These are phyloP conservation scores for Dolichoris vasculosae DNA, from an alignment of 1,140 invertebrate species.

Conservation along the genomic window DNA sequence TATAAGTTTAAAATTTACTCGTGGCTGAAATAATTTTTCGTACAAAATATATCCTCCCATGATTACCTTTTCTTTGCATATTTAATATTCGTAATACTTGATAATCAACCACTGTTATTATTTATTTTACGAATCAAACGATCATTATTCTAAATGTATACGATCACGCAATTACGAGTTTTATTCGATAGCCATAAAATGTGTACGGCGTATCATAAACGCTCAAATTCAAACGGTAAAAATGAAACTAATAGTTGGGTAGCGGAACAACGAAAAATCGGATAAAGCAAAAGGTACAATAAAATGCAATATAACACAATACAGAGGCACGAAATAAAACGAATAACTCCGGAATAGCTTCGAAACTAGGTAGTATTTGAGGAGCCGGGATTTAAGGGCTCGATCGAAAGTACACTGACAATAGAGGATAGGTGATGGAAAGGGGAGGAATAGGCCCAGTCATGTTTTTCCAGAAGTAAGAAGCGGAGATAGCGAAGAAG, in stretches of 20 bases:
- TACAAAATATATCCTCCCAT: too few species aligned
- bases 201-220: not conserved
- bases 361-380: not conserved
- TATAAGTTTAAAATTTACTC: too few species aligned
- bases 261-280: not conserved
- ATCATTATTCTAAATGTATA: not conserved
- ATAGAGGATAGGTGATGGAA: too few species aligned
- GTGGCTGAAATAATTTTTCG: too few species aligned
- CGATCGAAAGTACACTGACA: not conserved
- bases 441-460: not conserved
- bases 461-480: not conserved
- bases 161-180: too few species aligned
- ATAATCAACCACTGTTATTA: not conserved
- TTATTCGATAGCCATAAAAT: not conserved
- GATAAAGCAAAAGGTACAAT: not conserved
- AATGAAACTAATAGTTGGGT: not conserved
- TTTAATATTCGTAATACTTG: not conserved
- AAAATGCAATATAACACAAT: constrained; percentile 1
- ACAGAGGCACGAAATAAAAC: not conserved
- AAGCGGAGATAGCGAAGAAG: not conserved
- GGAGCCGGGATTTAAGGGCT: not conserved
- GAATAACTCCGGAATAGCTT: not conserved
- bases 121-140: not conserved
- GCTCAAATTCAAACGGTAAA: not conserved
- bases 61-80: not conserved